Percentiles rank a stretch among this genome's conserved stretches.
Conservation (phyloP, 2,113 vertebrate species). For the Isurus oxyrinchus region DNA sequence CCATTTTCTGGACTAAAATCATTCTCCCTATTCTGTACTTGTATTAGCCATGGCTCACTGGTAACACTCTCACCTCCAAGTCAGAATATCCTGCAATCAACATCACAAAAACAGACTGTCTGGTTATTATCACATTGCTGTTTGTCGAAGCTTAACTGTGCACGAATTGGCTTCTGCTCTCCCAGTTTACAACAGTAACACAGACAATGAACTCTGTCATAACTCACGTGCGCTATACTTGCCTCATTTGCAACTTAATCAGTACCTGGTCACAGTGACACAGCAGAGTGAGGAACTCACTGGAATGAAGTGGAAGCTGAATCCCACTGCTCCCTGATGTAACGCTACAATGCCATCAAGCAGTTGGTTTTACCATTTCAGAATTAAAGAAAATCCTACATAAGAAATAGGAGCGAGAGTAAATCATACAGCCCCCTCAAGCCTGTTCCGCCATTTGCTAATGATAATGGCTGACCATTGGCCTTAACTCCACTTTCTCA, state of each 20-base stretch:
- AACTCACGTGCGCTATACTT: not conserved
- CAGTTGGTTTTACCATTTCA: not conserved
- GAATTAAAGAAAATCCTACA: not conserved
- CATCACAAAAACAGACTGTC: not conserved
- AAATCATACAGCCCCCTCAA: too few species aligned
- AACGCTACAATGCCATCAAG: not conserved
- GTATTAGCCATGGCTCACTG: not conserved
- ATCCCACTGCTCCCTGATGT: not conserved
- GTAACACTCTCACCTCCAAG: not conserved
- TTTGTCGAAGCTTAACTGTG: not conserved
- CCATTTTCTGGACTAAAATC: not conserved
- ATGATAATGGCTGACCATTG: too few species aligned
- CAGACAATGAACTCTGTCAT: not conserved
- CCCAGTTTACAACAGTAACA: not conserved
- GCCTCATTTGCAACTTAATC: not conserved
- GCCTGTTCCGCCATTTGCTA: too few species aligned
- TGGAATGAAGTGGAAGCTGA: not conserved
- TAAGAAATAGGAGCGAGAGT: too few species aligned
- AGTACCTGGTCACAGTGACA: not conserved
- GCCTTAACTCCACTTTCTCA: too few species aligned
- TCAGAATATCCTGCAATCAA: too few species aligned
- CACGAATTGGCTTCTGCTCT: not conserved
- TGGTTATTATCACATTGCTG: not conserved
- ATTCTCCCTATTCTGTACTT: not conserved
- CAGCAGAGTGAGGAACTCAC: not conserved